Base-by-base conservation (phyloP, 1,140 invertebrate species). In the Drosophila asahinai region DNA sequence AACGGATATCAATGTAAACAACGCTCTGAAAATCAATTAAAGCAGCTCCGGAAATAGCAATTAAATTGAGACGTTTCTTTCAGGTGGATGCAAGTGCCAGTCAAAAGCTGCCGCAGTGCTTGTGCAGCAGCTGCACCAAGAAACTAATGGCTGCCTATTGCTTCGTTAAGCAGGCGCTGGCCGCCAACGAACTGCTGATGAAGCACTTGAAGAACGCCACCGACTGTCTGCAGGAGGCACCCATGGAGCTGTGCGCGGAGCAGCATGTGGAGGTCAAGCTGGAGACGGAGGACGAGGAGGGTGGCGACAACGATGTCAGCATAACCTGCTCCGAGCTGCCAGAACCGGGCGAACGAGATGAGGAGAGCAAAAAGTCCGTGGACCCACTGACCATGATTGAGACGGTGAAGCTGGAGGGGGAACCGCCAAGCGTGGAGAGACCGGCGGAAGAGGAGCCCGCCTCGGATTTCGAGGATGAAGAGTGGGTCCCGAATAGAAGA, bases 251-350 rank as follows among this genome's bases (percentile, higher is more conserved):
- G 7, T 90, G 86, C 36, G 79, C 86, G 1, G 86, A 90, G 22
- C 86, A 90, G 60, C 86, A 91, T 65, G 86, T 90, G 15, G 80
- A 86, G 59, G 82, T 90, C 7, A 91, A 91, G 30, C 33, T 90
- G 55, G 86, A 89, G 66, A 81, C 81, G 0, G 81, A 86, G 40
- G 86, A 90, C 8, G 83, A 83, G 11, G 79, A 91, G 4, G 19
- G 81, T 11, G 66, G 80, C 11, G 71, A 77, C 4, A 33, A 49
- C 1, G 86, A 89, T 25, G 78, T 79, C 17, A 62, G 65, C 27
- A 90, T 89, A 8, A 77, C 54, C 19, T 86, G 86, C 47, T 80
- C 75, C 0, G 86, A 86, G 3, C 25, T 89, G 12, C 79, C 79
- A 0, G 82, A 90, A 30, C 36, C 51, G 22, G 51, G 66, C 6